Evolutionary conservation across 2,797 vertebrate species (phyloP).

Genomic region (Sandelia bainsii): DNA sequence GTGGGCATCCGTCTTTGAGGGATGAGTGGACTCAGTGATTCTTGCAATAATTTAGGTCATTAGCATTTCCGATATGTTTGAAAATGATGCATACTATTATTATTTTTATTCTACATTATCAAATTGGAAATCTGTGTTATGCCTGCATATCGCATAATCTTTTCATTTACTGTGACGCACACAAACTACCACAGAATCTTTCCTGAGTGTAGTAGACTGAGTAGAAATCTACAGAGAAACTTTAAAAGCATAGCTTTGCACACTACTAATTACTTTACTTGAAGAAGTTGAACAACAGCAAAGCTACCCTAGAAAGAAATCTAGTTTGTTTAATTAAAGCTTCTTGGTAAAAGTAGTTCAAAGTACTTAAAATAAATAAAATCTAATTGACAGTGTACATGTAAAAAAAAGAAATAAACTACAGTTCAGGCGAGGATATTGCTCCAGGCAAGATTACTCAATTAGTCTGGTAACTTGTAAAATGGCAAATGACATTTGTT

Average conservation of each 20-base stretch:
- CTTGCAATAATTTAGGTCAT: neutral
- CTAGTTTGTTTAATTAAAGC: no score
- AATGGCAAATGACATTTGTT: no score
- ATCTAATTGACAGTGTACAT: no score
- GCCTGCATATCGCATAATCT: neutral
- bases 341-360: no score
- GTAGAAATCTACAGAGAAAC: neutral
- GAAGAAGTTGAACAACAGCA: neutral
- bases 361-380: no score
- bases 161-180: conserved; percentile 12
- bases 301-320: no score
- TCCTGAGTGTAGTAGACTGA: neutral
- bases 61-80: neutral
- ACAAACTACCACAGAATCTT: conserved; percentile 16
- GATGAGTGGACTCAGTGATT: neutral
- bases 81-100: neutral
- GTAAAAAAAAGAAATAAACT: no score
- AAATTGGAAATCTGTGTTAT: neutral
- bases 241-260: conserved; percentile 35
- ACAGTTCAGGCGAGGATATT: no score
- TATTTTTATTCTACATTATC: no score
- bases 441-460: no score
- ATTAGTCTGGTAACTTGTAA: no score
- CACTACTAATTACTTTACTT: conserved; percentile 30
- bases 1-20: neutral